Evolutionary conservation across 2,797 vertebrate species (phyloP), one percentile per base, ranked within the genome.

Genomic region (Amblyraja radiata): DNA sequence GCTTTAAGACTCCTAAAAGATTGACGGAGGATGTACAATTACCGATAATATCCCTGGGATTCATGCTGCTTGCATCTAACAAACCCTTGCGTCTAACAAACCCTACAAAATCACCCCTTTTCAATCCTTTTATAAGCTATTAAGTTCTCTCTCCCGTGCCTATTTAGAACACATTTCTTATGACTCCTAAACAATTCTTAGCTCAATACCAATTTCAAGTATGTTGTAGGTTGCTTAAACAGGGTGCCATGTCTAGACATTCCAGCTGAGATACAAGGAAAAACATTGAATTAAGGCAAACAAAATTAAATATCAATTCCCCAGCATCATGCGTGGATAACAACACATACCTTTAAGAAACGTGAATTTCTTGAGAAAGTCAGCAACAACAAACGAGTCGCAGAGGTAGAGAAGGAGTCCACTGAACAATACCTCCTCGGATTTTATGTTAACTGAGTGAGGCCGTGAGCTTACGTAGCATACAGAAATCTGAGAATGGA

Each of bases 321-420:
- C 23, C 54, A 39, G 25, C 36, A 58, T 54, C 23, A 21, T 4
- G 28, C 1, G 61, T 16, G 8, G n/a, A 11, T 8, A 74, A 65
- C 39, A 21, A 73, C 25, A 13, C 73, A 54, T 95, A 99, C 99
- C 99, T 99, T 99, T 99, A 94, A 99, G 97, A 95, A 99, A 99
- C 94, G 96, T 96, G 95, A 99, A 99, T 93, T 96, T 97, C 96
- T 98, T 99, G 94, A 99, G 97, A 94, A 99, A 97, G 93, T 98
- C 97, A 32, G 99, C 97, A 46, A 98, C 97, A 0, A 99, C 98
- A 0, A 99, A 99, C 94, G 98, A 99, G 97, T 99, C 98, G 0
- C 98, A 99, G 95, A 99, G 97, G 95, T 99, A 99, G 94, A 99
- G 97, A 94, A 99, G 97, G 61, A 99, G 97, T 23, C 98, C 99